Evolutionary conservation across 2,113 vertebrate genomes (phyloP), one percentile per base, ranked within the genome.

Genomic region (Panurus biarmicus): DNA sequence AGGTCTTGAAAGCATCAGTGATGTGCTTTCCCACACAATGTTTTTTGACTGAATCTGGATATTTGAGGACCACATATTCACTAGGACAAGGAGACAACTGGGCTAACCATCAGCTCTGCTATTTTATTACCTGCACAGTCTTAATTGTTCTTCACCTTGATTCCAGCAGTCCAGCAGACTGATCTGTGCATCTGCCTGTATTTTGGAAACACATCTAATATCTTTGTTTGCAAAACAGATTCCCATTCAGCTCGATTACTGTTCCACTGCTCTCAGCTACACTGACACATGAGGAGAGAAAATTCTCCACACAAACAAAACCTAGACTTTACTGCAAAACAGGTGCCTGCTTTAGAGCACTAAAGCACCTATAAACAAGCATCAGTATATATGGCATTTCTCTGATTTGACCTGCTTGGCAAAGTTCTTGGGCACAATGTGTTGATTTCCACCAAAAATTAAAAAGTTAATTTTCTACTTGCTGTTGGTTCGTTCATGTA

Each of bases 271-370:
- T 87, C 84, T 89, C 70, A 85, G 77, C 89, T 89, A 94, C 47
- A 45, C 42, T 62, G 71, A 94, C 17, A 12, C 70, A 58, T 0
- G 12, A 87, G 62, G 75, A 87, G 19, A 92, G 71, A 76, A 71
- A 75, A 42, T 28, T 58, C 62, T 75, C 61, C 60, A 94, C n/a
- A 82, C 89, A 96, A 95, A 95, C 94, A 95, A 95, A 92, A 14
- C 47, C 88, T 36, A 96, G 94, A 95, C 96, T 97, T 97, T 95
- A 96, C 8, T 6, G 64, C 54, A 85, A 86, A 94, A 75, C 93
- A 96, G 64, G 71, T 80, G 90, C 75, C 67, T 94, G 56, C 64
- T 79, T 94, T 60, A 74, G 51, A 87, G 11, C 17, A 33, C 70
- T 29, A 7, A 67, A 42, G 72, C 80, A 80, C 12, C 25, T 26